Evolutionary conservation across 2,888 invertebrate species (phyloP).

Genomic region (Vandiemenella viatica): DNA sequence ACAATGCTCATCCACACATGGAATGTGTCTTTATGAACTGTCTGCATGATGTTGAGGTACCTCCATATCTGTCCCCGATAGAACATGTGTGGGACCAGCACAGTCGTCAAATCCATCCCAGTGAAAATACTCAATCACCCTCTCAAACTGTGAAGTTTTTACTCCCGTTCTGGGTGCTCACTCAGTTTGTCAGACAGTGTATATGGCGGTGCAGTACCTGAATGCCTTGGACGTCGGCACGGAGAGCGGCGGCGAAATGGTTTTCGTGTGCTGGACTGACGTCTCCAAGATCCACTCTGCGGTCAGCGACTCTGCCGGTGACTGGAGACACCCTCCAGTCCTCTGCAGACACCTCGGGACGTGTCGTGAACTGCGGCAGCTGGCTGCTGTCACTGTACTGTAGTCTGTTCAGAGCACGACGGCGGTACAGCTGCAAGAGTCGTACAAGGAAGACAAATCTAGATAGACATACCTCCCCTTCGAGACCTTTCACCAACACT

Average conservation of each 20-base stretch:
- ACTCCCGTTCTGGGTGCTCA: too few species aligned
- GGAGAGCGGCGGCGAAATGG: conserved; percentile 39
- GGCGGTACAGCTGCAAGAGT: conserved; percentile 23
- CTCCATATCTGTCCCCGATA: neutral
- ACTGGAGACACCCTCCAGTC: conserved; percentile 45
- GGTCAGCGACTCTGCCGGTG: conserved; percentile 38
- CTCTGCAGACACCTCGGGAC: conserved; percentile 30
- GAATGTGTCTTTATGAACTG: neutral
- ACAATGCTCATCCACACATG: too few species aligned
- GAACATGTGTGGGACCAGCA: too few species aligned
- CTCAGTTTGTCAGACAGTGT: too few species aligned
- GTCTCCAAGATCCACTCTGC: conserved; percentile 48
- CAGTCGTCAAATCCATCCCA: too few species aligned
- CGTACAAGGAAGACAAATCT: neutral
- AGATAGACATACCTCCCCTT: too few species aligned
- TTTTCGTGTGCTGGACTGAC: conserved; percentile 43
- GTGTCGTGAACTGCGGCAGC: conserved; percentile 31
- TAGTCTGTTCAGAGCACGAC: conserved; percentile 29
- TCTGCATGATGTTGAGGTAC: neutral
- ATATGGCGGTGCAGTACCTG: too few species aligned
- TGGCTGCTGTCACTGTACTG: conserved; percentile 23
- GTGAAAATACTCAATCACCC: too few species aligned
- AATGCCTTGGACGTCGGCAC: conserved; percentile 40
- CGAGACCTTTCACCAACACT: too few species aligned
- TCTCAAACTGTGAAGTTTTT: too few species aligned